Base-by-base conservation (phyloP, 2,888 invertebrate genomes). In the Neoitamus cyanurus region DNA sequence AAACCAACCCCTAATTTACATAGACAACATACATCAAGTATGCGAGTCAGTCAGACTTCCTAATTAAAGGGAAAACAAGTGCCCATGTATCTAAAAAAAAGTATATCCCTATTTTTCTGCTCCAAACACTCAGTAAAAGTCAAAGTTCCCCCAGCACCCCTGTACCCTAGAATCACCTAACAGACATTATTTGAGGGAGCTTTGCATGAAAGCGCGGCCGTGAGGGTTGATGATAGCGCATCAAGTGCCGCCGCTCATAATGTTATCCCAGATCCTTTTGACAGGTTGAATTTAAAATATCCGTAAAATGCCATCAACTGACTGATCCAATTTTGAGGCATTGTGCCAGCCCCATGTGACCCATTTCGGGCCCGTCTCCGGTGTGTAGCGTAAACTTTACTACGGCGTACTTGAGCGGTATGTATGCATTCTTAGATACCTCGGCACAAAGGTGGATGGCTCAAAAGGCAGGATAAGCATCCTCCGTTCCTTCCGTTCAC, bases 391-490 rank as follows among this genome's bases (percentile, higher is more conserved):
- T 77, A 77, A 77, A 77, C 28, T 46, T 77, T 77, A 77, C 77
- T 37, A 25, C 42, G 46, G 28, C 30, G 25, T 28, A 37, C 75
- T 37, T 77, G 15, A 37, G 20, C 37, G 25, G 1, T 46, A 13
- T 25, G 30, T n/a, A 37, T 77, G 46, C 77, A 28, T 31, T 77
- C 42, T 36, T 11, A 77, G 77, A 42, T 77, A 46, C 77, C 46
- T 77, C 25, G 11, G 36, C 77, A 77, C 77, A 46, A 77, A 77
- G 77, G 77, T 77, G 77, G 42, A 0, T 30, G n/a, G 36, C 77
- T 46, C 42, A 77, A 77, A 77, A 46, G 77, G 42, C 77, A 77
- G 77, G 77, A 77, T 77, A 77, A 77, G 77, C 77, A 77, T 77
- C 77, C 77, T 77, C 46, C 46, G 77, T 77, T 37, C 77, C 77